phyloP scores from a whole-genome alignment of 2,888 invertebrate species.

The Agonopterix subpropinquella region DNA sequence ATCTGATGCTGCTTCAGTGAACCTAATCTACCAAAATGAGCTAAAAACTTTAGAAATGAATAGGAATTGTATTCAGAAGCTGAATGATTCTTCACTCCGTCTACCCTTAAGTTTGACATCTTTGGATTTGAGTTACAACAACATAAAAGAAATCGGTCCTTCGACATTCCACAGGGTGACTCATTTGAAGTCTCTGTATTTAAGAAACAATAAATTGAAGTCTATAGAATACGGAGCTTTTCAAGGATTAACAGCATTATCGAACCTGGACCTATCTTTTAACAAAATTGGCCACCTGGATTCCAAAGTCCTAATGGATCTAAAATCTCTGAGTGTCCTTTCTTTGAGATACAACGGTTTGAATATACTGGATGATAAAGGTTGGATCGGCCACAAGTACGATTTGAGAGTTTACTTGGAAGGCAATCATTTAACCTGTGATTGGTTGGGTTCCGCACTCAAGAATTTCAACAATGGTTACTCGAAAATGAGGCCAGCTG shows the following conservation, averaged over 20 bases:
- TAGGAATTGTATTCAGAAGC: constrained; percentile 35
- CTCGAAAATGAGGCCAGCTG: constrained; percentile 46
- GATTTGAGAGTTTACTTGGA: constrained; percentile 47
- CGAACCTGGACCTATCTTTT: constrained; percentile 24
- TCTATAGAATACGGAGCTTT: constrained; percentile 49
- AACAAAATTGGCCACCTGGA: constrained; percentile 43
- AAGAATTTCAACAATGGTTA: constrained; percentile 50
- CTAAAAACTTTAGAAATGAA: constrained; percentile 44
- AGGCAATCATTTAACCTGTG: constrained; percentile 49
- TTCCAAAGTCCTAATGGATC: constrained; percentile 48
- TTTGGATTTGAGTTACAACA: constrained; percentile 40
- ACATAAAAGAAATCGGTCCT: constrained; percentile 39
- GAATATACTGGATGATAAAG: constrained; percentile 34
- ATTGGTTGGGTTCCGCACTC: constrained; percentile 48
- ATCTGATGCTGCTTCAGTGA: constrained; percentile 31
- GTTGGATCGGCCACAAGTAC: constrained; percentile 45
- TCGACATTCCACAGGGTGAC: constrained; percentile 37
- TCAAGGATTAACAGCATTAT: constrained; percentile 27
- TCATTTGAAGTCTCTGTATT: constrained; percentile 38
- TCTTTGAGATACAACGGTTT: constrained; percentile 46
- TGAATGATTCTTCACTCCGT: constrained; percentile 38
- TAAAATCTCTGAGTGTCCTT: constrained; percentile 38
- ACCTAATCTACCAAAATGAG: constrained; percentile 38
- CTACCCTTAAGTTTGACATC: constrained; percentile 38
- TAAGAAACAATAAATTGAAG: constrained; percentile 40